Percentiles rank a stretch among this genome's conserved stretches.
phyloP scores from a whole-genome alignment of 2,113 vertebrate genomes.

The Prinia subflava region DNA sequence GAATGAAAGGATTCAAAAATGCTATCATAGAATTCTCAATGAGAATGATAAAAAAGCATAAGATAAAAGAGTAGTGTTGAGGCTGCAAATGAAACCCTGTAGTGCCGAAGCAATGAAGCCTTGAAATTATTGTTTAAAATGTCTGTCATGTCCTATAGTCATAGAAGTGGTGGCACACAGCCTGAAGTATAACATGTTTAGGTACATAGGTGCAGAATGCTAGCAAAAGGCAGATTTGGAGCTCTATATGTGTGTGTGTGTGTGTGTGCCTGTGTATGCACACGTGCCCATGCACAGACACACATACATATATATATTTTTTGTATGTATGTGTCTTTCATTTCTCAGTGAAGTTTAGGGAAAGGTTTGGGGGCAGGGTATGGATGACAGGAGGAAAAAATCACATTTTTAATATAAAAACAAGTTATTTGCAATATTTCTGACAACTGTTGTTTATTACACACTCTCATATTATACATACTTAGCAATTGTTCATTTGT shows the following conservation, averaged over 20 bases:
- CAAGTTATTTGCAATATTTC: not conserved
- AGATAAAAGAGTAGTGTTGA: not conserved
- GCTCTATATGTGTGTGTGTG: fast-evolving
- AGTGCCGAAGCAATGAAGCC: not conserved
- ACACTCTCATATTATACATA: not conserved
- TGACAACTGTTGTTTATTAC: not conserved
- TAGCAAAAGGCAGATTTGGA: not conserved
- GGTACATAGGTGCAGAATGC: fast-evolving
- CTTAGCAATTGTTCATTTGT: not conserved
- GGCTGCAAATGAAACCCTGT: not conserved
- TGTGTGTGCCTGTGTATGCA: too few species aligned
- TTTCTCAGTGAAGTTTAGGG: not conserved
- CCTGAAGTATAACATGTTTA: not conserved
- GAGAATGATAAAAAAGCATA: not conserved
- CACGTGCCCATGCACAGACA: fast-evolving
- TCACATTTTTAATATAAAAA: not conserved
- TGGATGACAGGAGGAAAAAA: not conserved
- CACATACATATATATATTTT: fast-evolving
- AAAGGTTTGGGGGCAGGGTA: not conserved
- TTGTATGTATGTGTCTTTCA: not conserved
- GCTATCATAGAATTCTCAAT: not conserved
- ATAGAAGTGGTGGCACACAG: not conserved
- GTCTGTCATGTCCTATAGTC: not conserved
- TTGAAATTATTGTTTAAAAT: not conserved
- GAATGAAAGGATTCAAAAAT: not conserved